These are phyloP conservation scores for Paedocypris sp. DNA, from an alignment of 2,113 vertebrate genomes.

Conservation along the genomic window DNA sequence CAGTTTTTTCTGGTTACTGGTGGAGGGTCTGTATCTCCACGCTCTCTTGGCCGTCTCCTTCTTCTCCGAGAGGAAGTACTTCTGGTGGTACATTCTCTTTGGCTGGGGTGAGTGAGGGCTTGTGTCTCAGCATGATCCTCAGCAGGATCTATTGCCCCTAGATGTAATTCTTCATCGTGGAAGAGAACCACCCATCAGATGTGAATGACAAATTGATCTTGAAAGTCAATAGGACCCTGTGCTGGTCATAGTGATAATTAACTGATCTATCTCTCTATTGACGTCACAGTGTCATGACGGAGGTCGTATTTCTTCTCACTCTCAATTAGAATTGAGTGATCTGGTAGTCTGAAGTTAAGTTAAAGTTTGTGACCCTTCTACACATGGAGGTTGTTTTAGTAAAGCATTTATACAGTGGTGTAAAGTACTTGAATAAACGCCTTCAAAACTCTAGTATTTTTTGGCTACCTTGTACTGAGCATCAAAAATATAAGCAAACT, in stretches of 20 bases:
- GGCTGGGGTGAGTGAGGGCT: constrained; percentile 80
- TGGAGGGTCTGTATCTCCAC: constrained; percentile 90
- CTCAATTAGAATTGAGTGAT: neutral
- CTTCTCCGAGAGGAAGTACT: constrained; percentile 86
- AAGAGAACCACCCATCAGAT: neutral
- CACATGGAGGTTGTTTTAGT: too few species aligned
- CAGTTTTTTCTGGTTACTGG: constrained; percentile 90
- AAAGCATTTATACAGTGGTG: too few species aligned
- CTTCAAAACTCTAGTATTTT: too few species aligned
- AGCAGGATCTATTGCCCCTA: neutral
- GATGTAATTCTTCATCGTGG: neutral
- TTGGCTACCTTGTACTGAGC: too few species aligned
- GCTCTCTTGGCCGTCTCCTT: constrained; percentile 82
- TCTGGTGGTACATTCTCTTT: constrained; percentile 79
- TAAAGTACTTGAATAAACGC: too few species aligned
- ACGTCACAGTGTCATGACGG: neutral
- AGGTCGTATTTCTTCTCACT: neutral
- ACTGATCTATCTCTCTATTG: neutral
- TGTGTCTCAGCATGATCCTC: neutral
- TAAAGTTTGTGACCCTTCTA: neutral
- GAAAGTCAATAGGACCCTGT: constrained; percentile 19
- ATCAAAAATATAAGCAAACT: too few species aligned
- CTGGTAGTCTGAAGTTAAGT: neutral
- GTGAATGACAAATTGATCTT: constrained; percentile 6
- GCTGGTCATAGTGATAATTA: neutral